These are phyloP conservation scores for Drosophila pseudotalamancana DNA, from an alignment of 2,888 invertebrate species.

Conservation along the genomic window DNA sequence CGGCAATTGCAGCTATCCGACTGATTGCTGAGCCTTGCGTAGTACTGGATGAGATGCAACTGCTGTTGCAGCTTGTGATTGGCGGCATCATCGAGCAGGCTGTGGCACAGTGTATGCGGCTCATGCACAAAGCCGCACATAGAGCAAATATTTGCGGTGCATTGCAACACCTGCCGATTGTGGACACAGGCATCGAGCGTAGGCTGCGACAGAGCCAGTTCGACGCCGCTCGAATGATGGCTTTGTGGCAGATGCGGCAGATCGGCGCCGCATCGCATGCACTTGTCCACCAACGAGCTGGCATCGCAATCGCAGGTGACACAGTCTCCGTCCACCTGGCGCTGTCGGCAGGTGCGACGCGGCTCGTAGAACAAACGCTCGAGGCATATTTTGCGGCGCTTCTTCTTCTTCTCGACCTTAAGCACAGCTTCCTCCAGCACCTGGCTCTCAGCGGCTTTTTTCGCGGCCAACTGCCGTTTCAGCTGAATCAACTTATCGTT, in stretches of 20 bases:
- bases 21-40: neutral
- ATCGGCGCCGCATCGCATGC: conserved; percentile 39
- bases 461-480: too few relatives aligned
- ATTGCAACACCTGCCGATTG: conserved; percentile 11
- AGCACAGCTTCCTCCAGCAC: too few relatives aligned
- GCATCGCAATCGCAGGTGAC: neutral
- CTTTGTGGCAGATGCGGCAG: neutral
- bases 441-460: neutral
- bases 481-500: neutral
- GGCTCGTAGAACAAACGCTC: conserved; percentile 50
- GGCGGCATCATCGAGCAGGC: neutral
- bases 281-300: conserved; percentile 8
- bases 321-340: conserved; percentile 4
- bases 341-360: conserved; percentile 42
- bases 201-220: conserved; percentile 11
- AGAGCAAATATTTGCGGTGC: conserved; percentile 32
- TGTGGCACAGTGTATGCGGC: conserved; percentile 13
- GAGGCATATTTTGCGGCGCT: neutral
- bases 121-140: conserved; percentile 53
- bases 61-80: conserved; percentile 1
- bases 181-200: conserved; percentile 50
- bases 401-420: neutral
- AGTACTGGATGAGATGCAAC: conserved; percentile 22
- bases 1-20: neutral
- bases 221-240: neutral